Evolutionary conservation across 2,113 vertebrate genomes (phyloP).

Genomic region (Aramus guarauna): DNA sequence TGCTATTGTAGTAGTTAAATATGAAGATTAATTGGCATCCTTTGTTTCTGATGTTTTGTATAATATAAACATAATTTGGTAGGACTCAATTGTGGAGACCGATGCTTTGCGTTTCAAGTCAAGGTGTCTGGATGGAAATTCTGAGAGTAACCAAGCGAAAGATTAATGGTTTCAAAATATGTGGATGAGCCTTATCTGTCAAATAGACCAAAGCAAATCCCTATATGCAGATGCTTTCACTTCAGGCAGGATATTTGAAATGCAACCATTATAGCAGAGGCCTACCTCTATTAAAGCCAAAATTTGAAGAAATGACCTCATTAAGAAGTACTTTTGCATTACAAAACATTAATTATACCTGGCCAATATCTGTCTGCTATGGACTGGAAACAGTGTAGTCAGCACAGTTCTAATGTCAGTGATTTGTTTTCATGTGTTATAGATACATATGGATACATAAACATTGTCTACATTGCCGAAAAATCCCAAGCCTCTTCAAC

Average conservation of each 20-base stretch:
- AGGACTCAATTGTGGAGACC: not conserved
- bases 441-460: not conserved
- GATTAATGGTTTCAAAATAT: not conserved
- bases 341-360: not conserved
- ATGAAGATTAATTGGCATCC: not conserved
- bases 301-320: not conserved
- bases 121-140: not conserved
- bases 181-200: not conserved
- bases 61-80: not conserved
- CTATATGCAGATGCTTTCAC: not conserved
- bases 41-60: not conserved
- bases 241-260: not conserved
- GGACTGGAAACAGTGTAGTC: not conserved
- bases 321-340: not conserved
- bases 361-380: not conserved
- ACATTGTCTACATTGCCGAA: not conserved
- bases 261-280: not conserved
- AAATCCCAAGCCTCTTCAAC: not conserved
- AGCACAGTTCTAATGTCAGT: not conserved
- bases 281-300: not conserved
- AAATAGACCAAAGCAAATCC: not conserved
- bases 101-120: not conserved
- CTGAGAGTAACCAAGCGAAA: not conserved
- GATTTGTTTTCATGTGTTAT: not conserved
- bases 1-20: not conserved